These are phyloP conservation scores for Proisotoma minuta DNA, from an alignment of 2,888 invertebrate genomes.

Conservation along the genomic window DNA sequence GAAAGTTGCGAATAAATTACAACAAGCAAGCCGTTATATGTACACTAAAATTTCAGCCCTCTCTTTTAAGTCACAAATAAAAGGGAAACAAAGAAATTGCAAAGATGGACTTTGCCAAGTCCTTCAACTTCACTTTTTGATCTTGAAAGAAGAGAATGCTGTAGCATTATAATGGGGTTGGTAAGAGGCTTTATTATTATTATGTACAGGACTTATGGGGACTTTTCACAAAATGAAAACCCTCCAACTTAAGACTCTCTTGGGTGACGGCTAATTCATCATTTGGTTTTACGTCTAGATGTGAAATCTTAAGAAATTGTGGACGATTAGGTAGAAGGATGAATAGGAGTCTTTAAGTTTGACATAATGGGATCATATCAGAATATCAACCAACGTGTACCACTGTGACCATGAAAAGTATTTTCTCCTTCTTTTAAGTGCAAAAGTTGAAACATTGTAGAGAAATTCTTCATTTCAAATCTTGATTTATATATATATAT, in stretches of 20 bases:
- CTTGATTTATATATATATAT: too few species aligned
- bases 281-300: conserved; percentile 20
- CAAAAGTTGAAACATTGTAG: too few species aligned
- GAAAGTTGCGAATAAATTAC: too few species aligned
- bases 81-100: too few species aligned
- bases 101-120: too few species aligned
- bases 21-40: too few species aligned
- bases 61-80: too few species aligned
- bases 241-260: conserved; percentile 9
- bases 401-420: not conserved
- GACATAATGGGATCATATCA: conserved; percentile 13
- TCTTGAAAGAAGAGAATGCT: not conserved
- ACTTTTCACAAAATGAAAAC: conserved; percentile 25
- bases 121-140: too few species aligned
- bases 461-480: too few species aligned
- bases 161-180: not conserved
- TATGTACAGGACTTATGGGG: conserved; percentile 12
- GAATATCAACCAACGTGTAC: not conserved
- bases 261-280: conserved; percentile 27
- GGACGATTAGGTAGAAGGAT: conserved; percentile 5
- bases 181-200: conserved; percentile 8
- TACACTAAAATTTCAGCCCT: too few species aligned
- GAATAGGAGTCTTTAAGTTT: conserved; percentile 11
- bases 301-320: conserved; percentile 13
- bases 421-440: too few species aligned